Evolutionary conservation across 2,888 invertebrate genomes (phyloP).

Genomic region (Xestia xanthographa): DNA sequence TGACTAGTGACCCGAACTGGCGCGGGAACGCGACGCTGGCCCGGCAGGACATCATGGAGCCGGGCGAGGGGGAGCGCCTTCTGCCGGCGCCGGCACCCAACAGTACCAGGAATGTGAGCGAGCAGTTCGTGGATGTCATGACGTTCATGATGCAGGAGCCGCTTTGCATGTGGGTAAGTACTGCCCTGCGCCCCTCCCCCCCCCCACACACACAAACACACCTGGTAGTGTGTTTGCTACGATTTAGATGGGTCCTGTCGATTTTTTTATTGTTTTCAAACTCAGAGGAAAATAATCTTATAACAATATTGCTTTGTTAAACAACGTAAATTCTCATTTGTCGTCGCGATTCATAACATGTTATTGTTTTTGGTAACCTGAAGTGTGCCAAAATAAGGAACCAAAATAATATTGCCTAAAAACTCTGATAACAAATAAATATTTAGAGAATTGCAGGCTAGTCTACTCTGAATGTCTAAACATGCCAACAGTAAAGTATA

Average conservation of each 20-base stretch:
- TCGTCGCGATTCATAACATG: not conserved
- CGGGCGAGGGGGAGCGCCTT: constrained; percentile 67
- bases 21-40: constrained; percentile 86
- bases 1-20: constrained; percentile 93
- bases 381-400: constrained; percentile 2
- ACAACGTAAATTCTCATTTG: not conserved
- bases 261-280: not conserved
- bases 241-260: not conserved
- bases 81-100: constrained; percentile 66
- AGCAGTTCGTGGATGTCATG: constrained; percentile 91
- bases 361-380: constrained; percentile 8
- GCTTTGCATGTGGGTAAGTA: constrained; percentile 95
- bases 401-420: constrained; percentile 2
- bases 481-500: not conserved
- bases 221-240: not conserved
- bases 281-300: not conserved
- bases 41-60: constrained; percentile 71
- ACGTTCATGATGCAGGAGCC: constrained; percentile 94
- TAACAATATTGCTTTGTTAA: constrained; percentile 12
- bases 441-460: not conserved
- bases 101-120: constrained; percentile 82
- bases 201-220: not conserved
- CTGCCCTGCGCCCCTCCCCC: constrained; percentile 59
- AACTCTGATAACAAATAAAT: constrained; percentile 1
- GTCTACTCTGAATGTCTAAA: not conserved